These are phyloP conservation scores for Alligator sinensis DNA, from an alignment of 2,113 vertebrate species.

Conservation along the genomic window DNA sequence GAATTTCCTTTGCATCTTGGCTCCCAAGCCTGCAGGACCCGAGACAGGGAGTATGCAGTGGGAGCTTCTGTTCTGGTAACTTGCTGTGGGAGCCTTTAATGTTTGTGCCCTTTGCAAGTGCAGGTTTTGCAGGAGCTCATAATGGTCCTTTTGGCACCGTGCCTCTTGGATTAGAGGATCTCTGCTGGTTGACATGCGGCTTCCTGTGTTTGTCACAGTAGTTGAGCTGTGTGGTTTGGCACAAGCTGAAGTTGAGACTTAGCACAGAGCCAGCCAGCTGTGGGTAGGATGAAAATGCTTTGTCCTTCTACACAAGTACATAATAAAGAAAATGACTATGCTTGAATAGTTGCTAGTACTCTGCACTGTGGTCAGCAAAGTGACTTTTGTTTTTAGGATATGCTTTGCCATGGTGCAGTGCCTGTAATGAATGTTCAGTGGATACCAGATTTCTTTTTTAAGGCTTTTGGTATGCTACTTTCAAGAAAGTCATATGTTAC, in stretches of 20 bases:
- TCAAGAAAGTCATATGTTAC: fast-evolving
- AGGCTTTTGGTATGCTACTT: not conserved
- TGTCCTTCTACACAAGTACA: fast-evolving
- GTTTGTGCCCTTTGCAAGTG: fast-evolving
- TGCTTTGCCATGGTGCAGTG: not conserved
- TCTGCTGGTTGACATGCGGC: fast-evolving
- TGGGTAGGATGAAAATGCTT: fast-evolving
- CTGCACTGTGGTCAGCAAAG: fast-evolving
- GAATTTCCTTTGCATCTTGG: too few species aligned
- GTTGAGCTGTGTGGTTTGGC: not conserved
- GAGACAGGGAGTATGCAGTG: too few species aligned
- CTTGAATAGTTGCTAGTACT: not conserved
- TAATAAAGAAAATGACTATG: too few species aligned
- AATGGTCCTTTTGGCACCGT: fast-evolving
- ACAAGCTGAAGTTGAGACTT: not conserved
- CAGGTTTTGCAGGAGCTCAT: fast-evolving
- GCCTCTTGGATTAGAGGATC: not conserved
- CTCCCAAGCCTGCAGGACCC: too few species aligned
- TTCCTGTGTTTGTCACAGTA: not conserved
- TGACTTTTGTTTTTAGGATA: fast-evolving
- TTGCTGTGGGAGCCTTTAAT: too few species aligned
- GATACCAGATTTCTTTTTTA: not conserved
- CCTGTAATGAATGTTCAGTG: fast-evolving
- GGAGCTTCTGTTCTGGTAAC: too few species aligned
- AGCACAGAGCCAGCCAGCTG: not conserved